A percentile compares a stretch with the other conserved stretches of the same genome.
phyloP scores from a whole-genome alignment of 1,140 invertebrate genomes.

The Drosophila funebris region DNA sequence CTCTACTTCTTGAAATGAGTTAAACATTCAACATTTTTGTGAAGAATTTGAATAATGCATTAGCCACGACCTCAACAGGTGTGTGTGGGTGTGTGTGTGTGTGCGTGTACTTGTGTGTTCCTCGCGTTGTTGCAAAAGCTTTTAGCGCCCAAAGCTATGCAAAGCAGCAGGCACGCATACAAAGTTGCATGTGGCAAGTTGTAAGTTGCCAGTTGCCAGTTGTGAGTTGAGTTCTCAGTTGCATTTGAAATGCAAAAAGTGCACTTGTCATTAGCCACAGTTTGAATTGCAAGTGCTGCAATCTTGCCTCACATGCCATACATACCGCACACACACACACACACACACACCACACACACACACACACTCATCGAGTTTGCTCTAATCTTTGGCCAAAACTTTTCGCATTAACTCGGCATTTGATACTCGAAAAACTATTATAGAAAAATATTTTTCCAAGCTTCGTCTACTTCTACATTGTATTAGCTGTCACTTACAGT shows the following conservation, averaged over 20 bases:
- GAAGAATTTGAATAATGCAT: constrained; percentile 72
- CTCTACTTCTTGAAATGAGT: constrained; percentile 46
- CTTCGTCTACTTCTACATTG: constrained; percentile 56
- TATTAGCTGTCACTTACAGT: constrained; percentile 49
- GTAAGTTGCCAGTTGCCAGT: background rate
- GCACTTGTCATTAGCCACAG: constrained; percentile 60
- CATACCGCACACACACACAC: constrained; percentile 17
- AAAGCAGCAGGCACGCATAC: constrained; percentile 42
- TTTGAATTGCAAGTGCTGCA: constrained; percentile 15
- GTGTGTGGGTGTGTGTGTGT: constrained; percentile 10
- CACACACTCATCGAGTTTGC: constrained; percentile 32
- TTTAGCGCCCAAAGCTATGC: constrained; percentile 75
- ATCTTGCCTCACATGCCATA: constrained; percentile 18
- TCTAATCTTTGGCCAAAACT: constrained; percentile 70
- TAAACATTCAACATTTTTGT: constrained; percentile 54
- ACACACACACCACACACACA: constrained; percentile 12
- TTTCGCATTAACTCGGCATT: constrained; percentile 74
- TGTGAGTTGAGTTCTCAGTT: background rate
- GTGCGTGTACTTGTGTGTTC: constrained; percentile 23
- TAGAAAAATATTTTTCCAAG: constrained; percentile 75
- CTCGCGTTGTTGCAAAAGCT: constrained; percentile 49
- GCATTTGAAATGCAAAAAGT: constrained; percentile 38
- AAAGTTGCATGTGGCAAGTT: constrained; percentile 29
- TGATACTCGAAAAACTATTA: constrained; percentile 80
- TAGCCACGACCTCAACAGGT: constrained; percentile 37